Evolutionary conservation across 1,140 invertebrate species (phyloP).

Genomic region (Druon quercuslanigerum): DNA sequence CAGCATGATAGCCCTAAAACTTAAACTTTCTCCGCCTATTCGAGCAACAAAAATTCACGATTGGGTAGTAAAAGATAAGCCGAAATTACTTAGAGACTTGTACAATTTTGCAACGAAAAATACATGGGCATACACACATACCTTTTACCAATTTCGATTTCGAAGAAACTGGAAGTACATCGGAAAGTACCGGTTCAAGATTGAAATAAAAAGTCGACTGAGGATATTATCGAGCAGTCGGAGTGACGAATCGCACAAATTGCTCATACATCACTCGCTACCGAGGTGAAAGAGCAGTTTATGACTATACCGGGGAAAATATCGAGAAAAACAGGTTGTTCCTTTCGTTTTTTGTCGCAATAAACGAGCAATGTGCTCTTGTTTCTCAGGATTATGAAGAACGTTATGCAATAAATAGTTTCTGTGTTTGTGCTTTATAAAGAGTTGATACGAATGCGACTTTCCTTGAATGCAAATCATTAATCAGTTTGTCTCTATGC

Average conservation of each 20-base stretch:
- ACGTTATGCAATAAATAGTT: background rate
- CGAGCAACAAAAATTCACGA: background rate
- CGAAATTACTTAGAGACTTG: background rate
- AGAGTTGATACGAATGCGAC: background rate
- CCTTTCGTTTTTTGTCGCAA: background rate
- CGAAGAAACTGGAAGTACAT: background rate
- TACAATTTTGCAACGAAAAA: background rate
- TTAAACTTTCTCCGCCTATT: background rate
- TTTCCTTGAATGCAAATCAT: background rate
- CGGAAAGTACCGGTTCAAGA: conserved; percentile 1
- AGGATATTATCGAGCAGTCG: background rate
- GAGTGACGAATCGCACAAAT: conserved; percentile 15
- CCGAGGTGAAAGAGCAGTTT: conserved; percentile 6
- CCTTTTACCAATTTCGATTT: background rate
- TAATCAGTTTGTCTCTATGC: background rate
- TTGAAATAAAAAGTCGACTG: background rate
- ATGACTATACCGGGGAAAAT: background rate
- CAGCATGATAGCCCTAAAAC: background rate
- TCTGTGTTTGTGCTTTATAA: background rate
- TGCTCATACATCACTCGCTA: background rate
- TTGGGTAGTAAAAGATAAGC: background rate
- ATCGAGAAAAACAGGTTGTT: conserved; percentile 7
- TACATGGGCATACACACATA: background rate
- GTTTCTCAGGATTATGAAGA: background rate
- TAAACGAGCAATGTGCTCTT: background rate